Base-by-base conservation (phyloP, 2,797 vertebrate genomes). In the Lemur catta region DNA sequence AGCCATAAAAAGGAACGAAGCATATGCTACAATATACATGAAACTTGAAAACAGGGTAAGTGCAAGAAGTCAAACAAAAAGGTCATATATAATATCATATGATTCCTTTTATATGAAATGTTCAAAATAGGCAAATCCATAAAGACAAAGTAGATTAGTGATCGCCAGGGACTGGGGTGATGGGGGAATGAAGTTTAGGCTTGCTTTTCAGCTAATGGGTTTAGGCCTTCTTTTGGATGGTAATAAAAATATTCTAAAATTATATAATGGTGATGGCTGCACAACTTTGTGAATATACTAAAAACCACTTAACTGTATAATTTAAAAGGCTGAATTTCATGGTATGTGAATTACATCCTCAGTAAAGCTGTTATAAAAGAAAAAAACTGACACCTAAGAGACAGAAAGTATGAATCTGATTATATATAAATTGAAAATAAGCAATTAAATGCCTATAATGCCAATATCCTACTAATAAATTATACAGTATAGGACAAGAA, bases 401-500 rank as follows among this genome's bases (percentile, higher is more conserved):
- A 78, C 41, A 92, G 48, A 72, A 86, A 75, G 61, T 30, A 93
- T 30, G 35, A 93, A 67, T 11, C 22, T 82, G 57, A 91, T 15
- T 81, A 18, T 46, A 91, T 50, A 38, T 61, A 55, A 86, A 93
- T 67, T 91, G 86, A 95, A 93, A 86, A 91, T 91, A 71, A 87
- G 22, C 41, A 82, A 59, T 67, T 74, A 92, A 78, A 79, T 86
- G 17, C 5, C 41, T 74, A 35, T 61, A 94, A 93, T 61, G 35
- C 35, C n/a, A 75, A 81, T 59, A 82, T 18, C 14, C 30, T 94
- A 48, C 57, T 63, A 79, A 86, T 33, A 74, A 86, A 84, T 72
- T 78, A 57, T 65, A 95, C 63, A 30, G 20, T 48, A 89, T 81
- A 74, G 26, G 38, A 74, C 17, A 80, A 61, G 22, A 93, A 74